Base-by-base conservation (phyloP, 2,888 invertebrate genomes). In the Platerodrilus igneus region DNA sequence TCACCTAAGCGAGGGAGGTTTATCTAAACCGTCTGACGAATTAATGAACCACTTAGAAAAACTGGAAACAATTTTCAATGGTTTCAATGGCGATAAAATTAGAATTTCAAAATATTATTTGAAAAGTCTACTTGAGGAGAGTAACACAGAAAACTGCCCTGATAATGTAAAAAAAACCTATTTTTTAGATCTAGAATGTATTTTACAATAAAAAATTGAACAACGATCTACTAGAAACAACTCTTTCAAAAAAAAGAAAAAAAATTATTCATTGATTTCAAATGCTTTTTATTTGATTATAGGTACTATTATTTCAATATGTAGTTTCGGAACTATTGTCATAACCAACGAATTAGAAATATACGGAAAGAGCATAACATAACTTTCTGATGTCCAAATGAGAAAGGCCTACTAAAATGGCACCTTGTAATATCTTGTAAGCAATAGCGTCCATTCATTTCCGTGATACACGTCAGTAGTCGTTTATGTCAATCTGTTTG, bases 161-260 rank as follows among this genome's bases (percentile, higher is more conserved):
- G 19, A 20, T 10, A 18, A 39, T 23, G 11, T 27, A 3, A 40
- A 35, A 34, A 17, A 16, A n/a, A n/a, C n/a, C 23, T 35, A 16
- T 40, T 35, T 35, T 35, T 41, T 23, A 21, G 35, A 25, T 25
- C 19, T 4, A 17, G 35, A 23, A 41, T 41, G 41, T 41, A 15
- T 31, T 41, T 41, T 19, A 9, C 25, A 22, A 41, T 40, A 1
- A 17, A n/a, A 5, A 20, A 31, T 26, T 38, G 9, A 38, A 38
- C 19, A 19, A 19, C 1, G n/a, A 9, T 7, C 8, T 38, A 15
- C n/a, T 14, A 13, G 26, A 38, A 10, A 13, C 4, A 6, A 15
- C 9, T 7, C 8, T 10, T 3, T 26, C 21, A 15, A 31, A 18
- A 14, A 38, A 38, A 32, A 11, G 31, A 25, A 32, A 38, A 38